phyloP scores from a whole-genome alignment of 1,140 invertebrate species.

The Rhyacophila brunnea region DNA sequence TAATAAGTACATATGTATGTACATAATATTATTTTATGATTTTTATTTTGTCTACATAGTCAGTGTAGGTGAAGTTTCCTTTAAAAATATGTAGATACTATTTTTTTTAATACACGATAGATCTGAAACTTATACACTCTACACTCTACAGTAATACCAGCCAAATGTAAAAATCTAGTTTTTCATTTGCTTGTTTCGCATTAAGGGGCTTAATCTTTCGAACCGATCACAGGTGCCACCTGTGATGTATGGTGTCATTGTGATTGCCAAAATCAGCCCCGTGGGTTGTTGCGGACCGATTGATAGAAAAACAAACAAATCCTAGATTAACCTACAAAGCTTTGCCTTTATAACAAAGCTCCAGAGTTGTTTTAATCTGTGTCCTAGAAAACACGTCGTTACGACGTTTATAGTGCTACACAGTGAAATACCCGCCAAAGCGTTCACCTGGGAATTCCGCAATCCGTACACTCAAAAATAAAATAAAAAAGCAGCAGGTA shows the following conservation, averaged over 20 bases:
- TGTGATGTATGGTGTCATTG: conserved; percentile 6
- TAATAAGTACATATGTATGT: too few relatives aligned
- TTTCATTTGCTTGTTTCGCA: too few relatives aligned
- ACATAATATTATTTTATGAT: too few relatives aligned
- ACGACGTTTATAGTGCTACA: conserved; percentile 9
- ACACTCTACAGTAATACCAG: neutral
- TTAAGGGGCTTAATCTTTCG: too few relatives aligned
- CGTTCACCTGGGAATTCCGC: conserved; percentile 26
- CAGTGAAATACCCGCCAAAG: conserved; percentile 7
- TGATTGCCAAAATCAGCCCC: conserved; percentile 3
- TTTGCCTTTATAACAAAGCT: conserved; percentile 2
- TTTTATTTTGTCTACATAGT: too few relatives aligned
- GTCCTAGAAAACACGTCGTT: conserved; percentile 13
- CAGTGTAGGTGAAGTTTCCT: too few relatives aligned
- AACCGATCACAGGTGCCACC: too few relatives aligned
- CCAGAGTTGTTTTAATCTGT: conserved; percentile 13
- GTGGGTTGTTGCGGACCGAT: conserved; percentile 14
- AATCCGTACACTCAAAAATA: conserved; percentile 24
- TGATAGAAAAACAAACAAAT: conserved; percentile 10
- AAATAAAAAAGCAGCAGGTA: conserved; percentile 4
- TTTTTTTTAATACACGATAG: too few relatives aligned
- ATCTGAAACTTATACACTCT: too few relatives aligned
- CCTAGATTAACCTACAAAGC: conserved; percentile 18
- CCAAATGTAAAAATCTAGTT: too few relatives aligned
- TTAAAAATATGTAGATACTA: too few relatives aligned